Evolutionary conservation across 2,797 vertebrate genomes (phyloP), one percentile per base, ranked within the genome.

Genomic region (Tragopan temminckii): DNA sequence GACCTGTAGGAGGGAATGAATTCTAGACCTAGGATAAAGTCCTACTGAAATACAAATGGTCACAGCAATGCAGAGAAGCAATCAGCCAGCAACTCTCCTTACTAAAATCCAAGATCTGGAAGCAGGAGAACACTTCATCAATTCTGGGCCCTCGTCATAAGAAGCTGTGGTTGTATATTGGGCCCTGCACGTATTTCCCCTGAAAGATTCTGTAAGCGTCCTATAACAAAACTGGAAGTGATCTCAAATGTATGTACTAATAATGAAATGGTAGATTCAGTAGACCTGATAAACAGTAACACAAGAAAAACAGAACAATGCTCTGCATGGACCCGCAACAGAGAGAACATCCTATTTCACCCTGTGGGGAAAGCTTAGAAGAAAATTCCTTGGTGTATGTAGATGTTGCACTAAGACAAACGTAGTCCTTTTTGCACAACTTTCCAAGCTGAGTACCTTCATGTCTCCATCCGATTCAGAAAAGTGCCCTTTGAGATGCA

Each of bases 381-480:
- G 83, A 74, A 72, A 50, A 52, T 8, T 17, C 33, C 63, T 80
- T 42, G 71, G 48, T 38, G 68, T 29, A 40, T 35, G 58, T 0
- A 93, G 52, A 69, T 63, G 74, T 46, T 64, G 52, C 33, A 2
- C 2, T 33, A 59, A 75, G 76, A 86, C 57, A 90, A 76, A 81
- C 74, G 57, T 76, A 90, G 35, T 84, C 43, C 29, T 68, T 80
- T 81, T 55, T 69, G 20, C 27, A 76, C 9, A 13, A 42, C n/a
- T 31, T 33, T 88, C 29, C 23, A 82, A 85, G 64, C 50, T 29
- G 29, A 72, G 15, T 42, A 88, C 70, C 88, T 81, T 75, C 14
- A 77, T 11, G 87, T 78, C 80, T 76, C 31, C 80, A 42, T 82
- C 64, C 84, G 67, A 58, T 88, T 94, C 88, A 85, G 61, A 52